Evolutionary conservation across 1,140 invertebrate species (phyloP).

Genomic region (Callitettix versicolor): DNA sequence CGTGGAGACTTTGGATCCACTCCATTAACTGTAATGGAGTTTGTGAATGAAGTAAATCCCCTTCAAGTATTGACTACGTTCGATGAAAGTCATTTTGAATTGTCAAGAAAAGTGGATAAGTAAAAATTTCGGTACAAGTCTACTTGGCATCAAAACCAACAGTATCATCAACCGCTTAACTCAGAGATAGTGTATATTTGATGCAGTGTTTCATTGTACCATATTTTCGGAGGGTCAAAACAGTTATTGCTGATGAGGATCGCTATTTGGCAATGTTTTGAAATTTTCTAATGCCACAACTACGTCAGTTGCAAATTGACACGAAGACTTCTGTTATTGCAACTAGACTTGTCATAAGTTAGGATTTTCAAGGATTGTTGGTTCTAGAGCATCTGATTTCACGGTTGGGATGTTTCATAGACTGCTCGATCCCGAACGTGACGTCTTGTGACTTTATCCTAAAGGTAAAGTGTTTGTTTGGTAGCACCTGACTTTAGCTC

Average conservation of each 20-base stretch:
- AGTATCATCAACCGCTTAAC: not conserved
- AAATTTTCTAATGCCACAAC: not conserved
- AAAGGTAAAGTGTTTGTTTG: not conserved
- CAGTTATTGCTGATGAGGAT: not conserved
- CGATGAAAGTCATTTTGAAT: not conserved
- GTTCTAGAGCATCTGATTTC: not conserved
- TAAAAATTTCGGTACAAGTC: not conserved
- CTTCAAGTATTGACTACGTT: not conserved
- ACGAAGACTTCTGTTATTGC: not conserved
- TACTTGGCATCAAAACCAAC: not conserved
- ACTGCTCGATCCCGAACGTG: not conserved
- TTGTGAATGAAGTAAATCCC: not conserved
- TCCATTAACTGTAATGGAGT: not conserved
- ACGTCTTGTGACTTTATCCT: slow-evolving; percentile 2
- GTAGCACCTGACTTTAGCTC: too few species aligned
- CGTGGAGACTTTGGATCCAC: too few species aligned
- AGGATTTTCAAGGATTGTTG: not conserved
- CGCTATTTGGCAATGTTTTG: not conserved
- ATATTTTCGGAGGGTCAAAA: not conserved
- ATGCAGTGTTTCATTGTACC: not conserved
- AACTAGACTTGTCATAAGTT: not conserved
- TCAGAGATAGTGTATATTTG: not conserved
- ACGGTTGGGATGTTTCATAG: slow-evolving; percentile 1
- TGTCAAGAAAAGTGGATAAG: not conserved
- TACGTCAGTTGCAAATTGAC: not conserved